Base-by-base conservation (phyloP, 2,113 vertebrate genomes). In the Hucho hucho region DNA sequence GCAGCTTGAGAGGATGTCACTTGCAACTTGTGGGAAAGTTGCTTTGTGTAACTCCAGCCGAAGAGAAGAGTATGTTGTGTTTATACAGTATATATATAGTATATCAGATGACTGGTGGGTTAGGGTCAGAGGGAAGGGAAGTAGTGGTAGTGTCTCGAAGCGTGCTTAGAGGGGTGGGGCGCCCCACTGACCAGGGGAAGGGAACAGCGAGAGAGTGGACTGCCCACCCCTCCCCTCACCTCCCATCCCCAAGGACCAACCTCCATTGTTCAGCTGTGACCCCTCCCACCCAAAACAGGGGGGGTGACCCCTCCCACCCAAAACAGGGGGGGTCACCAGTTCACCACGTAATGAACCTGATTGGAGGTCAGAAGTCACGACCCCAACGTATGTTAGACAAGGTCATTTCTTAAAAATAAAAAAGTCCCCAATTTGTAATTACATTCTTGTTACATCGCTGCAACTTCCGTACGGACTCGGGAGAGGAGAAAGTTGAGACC, bases 251-350 rank as follows among this genome's bases (percentile, higher is more conserved):
- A 74, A 26, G 79, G 69, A 69, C 70, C 53, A 66, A 70, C 79
- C 74, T 47, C 73, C 75, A 85, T 83, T 87, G 86, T 87, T 75
- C 73, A 5, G 24, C 26, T 29, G 25, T 83, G 81, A 85, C 86
- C 83, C 78, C 56, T 72, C 77, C 75, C 83, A 74, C 83, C 83
- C 81, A 78, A 82, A 85, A 85, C 77, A 79, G 56, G 26, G 64
- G 78, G 81, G 79, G 25, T 83, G 81, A 85, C 86, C 83, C 78
- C 56, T 72, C 77, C 75, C 83, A 74, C 83, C 83, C 81, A 78
- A 82, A 85, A 85, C 77, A n/a, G 79, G 56, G 26, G 64, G 78
- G 81, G 79, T 71, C 64, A 73, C 32, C 53, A 79, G 79, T 80
- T 81, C 65, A 75, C 29, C 14, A 64, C 65, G 56, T 74, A 78